Base-by-base conservation (phyloP, 2,113 vertebrate species). In the Zosterops pallidus region DNA sequence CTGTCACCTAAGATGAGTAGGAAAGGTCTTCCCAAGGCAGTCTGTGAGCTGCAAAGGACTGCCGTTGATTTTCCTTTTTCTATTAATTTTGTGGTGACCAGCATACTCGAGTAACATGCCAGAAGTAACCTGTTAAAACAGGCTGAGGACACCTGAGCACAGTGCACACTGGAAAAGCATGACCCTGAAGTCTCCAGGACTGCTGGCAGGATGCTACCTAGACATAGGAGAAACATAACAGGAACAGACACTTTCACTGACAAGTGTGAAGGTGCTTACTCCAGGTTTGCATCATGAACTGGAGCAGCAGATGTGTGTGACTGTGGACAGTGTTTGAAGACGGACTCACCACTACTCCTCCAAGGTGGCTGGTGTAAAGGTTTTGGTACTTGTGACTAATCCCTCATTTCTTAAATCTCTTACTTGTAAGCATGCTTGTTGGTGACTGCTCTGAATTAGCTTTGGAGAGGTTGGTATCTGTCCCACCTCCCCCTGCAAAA, bases 331-430 rank as follows among this genome's bases (percentile, higher is more conserved):
- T 20, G 17, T 39, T 62, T 37, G 70, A 52, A 87, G 39, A 52
- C 41, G 18, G 15, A 28, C 65, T 47, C 67, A 35, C 6, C 0
- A 0, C 53, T 69, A 25, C 12, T 46, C 14, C 24, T 62, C 11
- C 26, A 25, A 22, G 29, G 75, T 22, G 57, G 24, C 42, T 63
- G 63, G 3, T 56, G 13, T 26, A 39, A 62, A 71, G 31, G 14
- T 62, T 72, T 39, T 39, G 37, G 9, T 31, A 18, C 46, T 53
- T 57, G 70, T 46, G 49, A 25, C 25, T 35, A 55, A 56, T 26
- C 25, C 35, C 6, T 81, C 29, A 12, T 56, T 83, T 91, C 41
- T 83, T 33, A 41, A 67, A 24, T 19, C 24, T 91, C 65, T 70
- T 22, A 5, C 24, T 33, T 44, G 12, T 16, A 39, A 21, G 24